phyloP scores from a whole-genome alignment of 2,888 invertebrate genomes.

The Altica lythri region DNA sequence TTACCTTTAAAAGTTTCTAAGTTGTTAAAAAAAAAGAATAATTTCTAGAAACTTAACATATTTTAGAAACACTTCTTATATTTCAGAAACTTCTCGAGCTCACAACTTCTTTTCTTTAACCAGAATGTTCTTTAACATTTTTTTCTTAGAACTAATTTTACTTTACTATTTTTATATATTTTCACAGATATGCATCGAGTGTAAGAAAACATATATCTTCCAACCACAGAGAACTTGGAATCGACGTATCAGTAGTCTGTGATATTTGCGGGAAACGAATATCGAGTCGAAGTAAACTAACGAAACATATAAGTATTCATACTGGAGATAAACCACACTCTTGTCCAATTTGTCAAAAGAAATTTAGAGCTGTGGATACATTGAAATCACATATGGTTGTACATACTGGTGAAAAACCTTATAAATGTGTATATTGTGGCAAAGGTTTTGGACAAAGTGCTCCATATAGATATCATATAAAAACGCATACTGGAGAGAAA shows the following conservation, averaged over 20 bases:
- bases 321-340: conserved; percentile 58
- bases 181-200: conserved; percentile 17
- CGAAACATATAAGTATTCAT: conserved; percentile 59
- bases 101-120: too few species aligned
- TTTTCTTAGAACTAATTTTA: too few species aligned
- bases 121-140: too few species aligned
- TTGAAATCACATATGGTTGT: conserved; percentile 53
- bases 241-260: conserved; percentile 47
- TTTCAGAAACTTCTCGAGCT: too few species aligned
- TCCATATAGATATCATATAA: conserved; percentile 64
- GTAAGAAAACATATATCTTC: conserved; percentile 28
- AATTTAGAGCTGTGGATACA: conserved; percentile 64
- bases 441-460: conserved; percentile 59
- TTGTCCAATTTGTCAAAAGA: conserved; percentile 53
- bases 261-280: conserved; percentile 52
- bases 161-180: neutral
- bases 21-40: too few species aligned
- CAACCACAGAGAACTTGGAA: conserved; percentile 29
- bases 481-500: conserved; percentile 64
- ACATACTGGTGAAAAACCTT: conserved; percentile 48
- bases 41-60: too few species aligned
- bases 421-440: conserved; percentile 40
- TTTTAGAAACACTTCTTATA: too few species aligned
- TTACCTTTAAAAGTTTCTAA: too few species aligned
- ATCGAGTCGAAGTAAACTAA: conserved; percentile 45